Percentiles rank a stretch among this genome's conserved stretches.
Conservation (phyloP, 2,113 vertebrate genomes). For the Helogale parvula region DNA sequence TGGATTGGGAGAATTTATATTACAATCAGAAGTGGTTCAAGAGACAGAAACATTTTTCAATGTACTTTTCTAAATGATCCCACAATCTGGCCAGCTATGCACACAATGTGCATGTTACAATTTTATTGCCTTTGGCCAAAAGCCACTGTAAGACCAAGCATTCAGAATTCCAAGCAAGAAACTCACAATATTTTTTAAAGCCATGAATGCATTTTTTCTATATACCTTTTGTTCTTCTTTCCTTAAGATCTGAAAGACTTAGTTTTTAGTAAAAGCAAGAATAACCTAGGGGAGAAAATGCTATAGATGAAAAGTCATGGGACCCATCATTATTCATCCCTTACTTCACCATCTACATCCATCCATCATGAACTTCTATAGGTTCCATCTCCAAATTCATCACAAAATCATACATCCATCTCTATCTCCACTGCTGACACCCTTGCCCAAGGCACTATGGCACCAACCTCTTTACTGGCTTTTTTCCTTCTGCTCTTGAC, state of each 20-base stretch:
- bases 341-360: not conserved
- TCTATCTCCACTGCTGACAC: not conserved
- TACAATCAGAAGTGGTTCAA: slow-evolving; percentile 50
- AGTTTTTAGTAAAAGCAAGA: slow-evolving; percentile 24
- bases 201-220: not conserved
- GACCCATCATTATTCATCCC: not conserved
- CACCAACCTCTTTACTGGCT: not conserved
- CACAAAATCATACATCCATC: not conserved
- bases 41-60: slow-evolving; percentile 57
- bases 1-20: slow-evolving; percentile 50
- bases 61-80: slow-evolving; percentile 60
- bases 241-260: slow-evolving; percentile 17
- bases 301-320: not conserved
- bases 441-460: not conserved
- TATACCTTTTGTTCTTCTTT: slow-evolving; percentile 6
- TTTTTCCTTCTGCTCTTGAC: not conserved
- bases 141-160: slow-evolving; percentile 11
- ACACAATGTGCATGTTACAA: not conserved
- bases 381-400: not conserved
- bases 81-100: slow-evolving; percentile 36
- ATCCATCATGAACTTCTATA: not conserved
- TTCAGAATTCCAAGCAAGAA: slow-evolving; percentile 49
- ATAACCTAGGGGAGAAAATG: not conserved
- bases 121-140: slow-evolving; percentile 63
- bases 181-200: slow-evolving; percentile 46